Base-by-base conservation (phyloP, 2,888 invertebrate species). In the Ectemnius cavifrons region DNA sequence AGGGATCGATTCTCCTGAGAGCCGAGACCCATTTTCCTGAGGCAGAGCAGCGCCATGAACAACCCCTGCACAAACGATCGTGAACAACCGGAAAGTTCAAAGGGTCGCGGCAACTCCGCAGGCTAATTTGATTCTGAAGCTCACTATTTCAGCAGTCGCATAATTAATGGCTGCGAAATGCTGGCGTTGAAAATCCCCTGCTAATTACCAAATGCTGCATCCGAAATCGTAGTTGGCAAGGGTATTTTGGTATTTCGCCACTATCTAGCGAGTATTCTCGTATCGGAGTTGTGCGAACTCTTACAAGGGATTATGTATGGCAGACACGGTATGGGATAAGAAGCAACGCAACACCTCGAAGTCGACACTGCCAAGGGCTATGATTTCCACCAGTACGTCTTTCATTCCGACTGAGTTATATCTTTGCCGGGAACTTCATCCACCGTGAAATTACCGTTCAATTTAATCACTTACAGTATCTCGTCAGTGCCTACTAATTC, bases 401-500 rank as follows among this genome's bases (percentile, higher is more conserved):
- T 37, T 37, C 37, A 71, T 75, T 75, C 67, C 68, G 59, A 74
- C 73, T 76, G 78, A 85, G 81, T 85, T 83, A 84, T 82, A 79
- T 76, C 80, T 77, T 71, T 73, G 77, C 57, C 78, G 77, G 76
- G 80, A 82, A 83, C 81, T 80, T 77, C 71, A 74, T 75, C 76
- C 77, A 72, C 75, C 59, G 60, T 72, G 83, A 73, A 84, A 81
- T 85, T 83, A 78, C 80, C 76, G 81, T 85, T 84, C 79, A 79
- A 83, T 84, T 84, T 82, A 78, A 79, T 77, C 3, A 23, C 23
- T 23, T 23, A 3, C 23, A 23, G 71, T 77, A 82, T 80, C 80
- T 62, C 65, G 56, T 67, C 59, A 52, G 67, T 57, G 63, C 71
- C 70, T 70, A 63, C 67, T 76, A 77, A 74, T 78, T 76, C 73